Conservation (phyloP, 1,140 invertebrate species). For the Drosophila insularis region DNA sequence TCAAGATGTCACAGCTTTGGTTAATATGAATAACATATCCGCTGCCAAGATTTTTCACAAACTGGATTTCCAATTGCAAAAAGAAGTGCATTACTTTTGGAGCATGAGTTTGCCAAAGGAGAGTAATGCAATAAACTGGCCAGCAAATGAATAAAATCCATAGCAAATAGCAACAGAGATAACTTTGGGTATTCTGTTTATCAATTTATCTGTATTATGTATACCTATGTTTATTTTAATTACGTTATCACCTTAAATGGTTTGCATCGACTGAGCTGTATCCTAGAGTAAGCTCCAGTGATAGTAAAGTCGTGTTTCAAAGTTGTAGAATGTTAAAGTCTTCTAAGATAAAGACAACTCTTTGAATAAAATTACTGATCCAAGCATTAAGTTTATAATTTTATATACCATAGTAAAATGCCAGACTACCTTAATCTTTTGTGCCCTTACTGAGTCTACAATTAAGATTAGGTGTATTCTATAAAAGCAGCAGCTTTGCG, state of each 20-base stretch:
- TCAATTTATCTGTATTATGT: not conserved
- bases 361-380: not conserved
- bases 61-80: conserved; percentile 33
- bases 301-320: not conserved
- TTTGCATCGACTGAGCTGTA: not conserved
- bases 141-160: conserved; percentile 14
- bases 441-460: not conserved
- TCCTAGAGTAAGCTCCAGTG: not conserved
- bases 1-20: conserved; percentile 58
- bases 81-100: conserved; percentile 54
- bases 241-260: not conserved
- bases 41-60: conserved; percentile 58
- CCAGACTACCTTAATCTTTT: not conserved
- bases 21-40: conserved; percentile 46
- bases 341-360: not conserved
- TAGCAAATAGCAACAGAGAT: not conserved
- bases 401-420: not conserved
- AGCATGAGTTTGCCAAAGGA: conserved; percentile 48
- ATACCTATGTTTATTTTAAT: not conserved
- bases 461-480: not conserved
- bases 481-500: not conserved
- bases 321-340: no score
- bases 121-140: conserved; percentile 33
- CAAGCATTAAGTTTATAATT: not conserved
- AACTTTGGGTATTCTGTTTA: not conserved